Evolutionary conservation across 2,888 invertebrate genomes (phyloP).

Genomic region (Zele albiditarsus): DNA sequence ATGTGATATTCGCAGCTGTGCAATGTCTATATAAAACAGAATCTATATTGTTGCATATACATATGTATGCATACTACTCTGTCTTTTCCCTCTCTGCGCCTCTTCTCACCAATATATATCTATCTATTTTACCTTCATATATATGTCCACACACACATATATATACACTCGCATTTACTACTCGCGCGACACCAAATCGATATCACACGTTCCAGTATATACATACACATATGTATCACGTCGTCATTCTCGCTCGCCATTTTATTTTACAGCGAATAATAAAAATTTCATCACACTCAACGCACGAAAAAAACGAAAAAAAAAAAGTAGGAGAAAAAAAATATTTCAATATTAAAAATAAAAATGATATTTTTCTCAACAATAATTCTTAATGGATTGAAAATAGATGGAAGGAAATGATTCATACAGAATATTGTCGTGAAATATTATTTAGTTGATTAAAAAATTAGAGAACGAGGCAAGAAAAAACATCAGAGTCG

Average conservation of each 20-base stretch:
- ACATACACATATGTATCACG: slow-evolving; percentile 13
- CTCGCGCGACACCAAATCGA: not conserved
- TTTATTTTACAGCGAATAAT: slow-evolving; percentile 25
- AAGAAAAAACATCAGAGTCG: not conserved
- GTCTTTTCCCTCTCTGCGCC: slow-evolving; percentile 34
- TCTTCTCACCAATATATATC: slow-evolving; percentile 9
- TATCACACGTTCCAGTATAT: not conserved
- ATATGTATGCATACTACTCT: slow-evolving; percentile 33
- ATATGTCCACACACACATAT: not conserved
- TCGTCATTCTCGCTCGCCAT: slow-evolving; percentile 30
- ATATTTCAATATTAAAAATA: not conserved
- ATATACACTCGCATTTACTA: slow-evolving; percentile 19
- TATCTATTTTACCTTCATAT: too few relatives aligned
- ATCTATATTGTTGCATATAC: slow-evolving; percentile 12
- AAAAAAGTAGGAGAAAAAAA: not conserved
- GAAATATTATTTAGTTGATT: not conserved
- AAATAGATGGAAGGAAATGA: slow-evolving; percentile 27
- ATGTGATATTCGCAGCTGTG: slow-evolving; percentile 38
- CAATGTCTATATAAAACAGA: slow-evolving; percentile 22
- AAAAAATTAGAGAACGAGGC: not conserved
- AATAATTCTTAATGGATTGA: slow-evolving; percentile 20
- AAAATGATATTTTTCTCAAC: not conserved
- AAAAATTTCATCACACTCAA: slow-evolving; percentile 7
- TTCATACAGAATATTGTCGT: not conserved
- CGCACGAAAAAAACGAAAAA: slow-evolving; percentile 1